A percentile compares a stretch with the other conserved stretches of the same genome.
phyloP scores from a whole-genome alignment of 2,888 invertebrate species.

The Frankliniella fusca region DNA sequence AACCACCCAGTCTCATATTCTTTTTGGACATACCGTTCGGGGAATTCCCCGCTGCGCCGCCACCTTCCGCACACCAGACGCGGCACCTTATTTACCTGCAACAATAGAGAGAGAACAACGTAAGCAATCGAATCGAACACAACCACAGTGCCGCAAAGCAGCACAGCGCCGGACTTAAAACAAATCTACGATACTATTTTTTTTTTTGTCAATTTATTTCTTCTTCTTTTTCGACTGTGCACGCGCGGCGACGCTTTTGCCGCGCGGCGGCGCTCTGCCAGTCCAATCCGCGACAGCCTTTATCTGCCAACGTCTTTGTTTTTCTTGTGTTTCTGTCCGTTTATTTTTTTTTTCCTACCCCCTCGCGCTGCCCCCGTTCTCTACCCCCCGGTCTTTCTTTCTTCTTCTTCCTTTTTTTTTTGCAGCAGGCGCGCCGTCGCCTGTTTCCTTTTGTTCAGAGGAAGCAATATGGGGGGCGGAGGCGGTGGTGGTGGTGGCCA shows the following conservation, averaged over 20 bases:
- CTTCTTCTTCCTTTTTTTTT: background rate
- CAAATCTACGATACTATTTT: too few species aligned
- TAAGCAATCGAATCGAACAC: too few species aligned
- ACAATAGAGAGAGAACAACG: background rate
- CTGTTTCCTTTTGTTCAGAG: background rate
- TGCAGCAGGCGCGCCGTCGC: background rate
- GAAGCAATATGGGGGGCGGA: background rate
- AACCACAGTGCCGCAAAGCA: too few species aligned
- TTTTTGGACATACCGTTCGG: background rate
- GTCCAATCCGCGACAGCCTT: constrained; percentile 9
- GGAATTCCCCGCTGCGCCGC: background rate
- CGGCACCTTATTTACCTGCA: background rate
- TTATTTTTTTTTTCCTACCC: background rate
- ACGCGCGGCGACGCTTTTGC: background rate
- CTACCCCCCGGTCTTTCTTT: too few species aligned
- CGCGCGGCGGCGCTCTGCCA: background rate
- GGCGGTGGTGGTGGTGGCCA: background rate
- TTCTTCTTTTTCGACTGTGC: too few species aligned
- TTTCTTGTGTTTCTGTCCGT: background rate
- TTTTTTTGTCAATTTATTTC: too few species aligned
- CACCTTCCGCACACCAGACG: background rate
- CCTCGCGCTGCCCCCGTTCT: background rate
- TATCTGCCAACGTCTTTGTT: constrained; percentile 6
- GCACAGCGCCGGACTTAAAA: too few species aligned
- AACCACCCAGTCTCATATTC: background rate